These are phyloP conservation scores for Acanthaster planci DNA, from an alignment of 35 echinoderm and acorn worm species.

Conservation along the genomic window DNA sequence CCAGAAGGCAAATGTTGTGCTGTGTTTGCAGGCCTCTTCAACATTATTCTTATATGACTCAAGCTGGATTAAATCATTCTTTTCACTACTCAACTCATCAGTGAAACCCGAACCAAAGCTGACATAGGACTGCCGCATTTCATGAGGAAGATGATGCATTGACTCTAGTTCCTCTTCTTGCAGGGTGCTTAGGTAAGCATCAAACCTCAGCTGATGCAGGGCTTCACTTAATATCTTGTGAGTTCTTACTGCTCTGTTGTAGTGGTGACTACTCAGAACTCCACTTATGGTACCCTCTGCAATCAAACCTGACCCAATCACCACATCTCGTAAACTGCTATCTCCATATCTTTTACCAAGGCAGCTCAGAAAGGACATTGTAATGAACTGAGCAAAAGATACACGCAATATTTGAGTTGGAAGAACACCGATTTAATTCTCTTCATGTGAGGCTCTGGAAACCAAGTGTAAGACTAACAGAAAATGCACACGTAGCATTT, in stretches of 20 bases:
- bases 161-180: constrained; percentile 21
- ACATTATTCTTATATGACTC: too few species aligned
- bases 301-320: constrained; percentile 56
- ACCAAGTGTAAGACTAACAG: too few species aligned
- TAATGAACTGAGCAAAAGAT: too few species aligned
- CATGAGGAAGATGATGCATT: background rate
- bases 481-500: too few species aligned
- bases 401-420: too few species aligned
- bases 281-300: constrained; percentile 62
- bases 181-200: constrained; percentile 44
- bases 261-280: constrained; percentile 60
- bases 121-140: background rate
- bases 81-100: background rate
- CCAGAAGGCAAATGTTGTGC: constrained; percentile 46
- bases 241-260: constrained; percentile 50
- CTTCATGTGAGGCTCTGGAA: too few species aligned
- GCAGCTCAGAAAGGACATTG: constrained; percentile 31
- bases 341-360: constrained; percentile 75
- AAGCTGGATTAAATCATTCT: background rate
- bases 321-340: constrained; percentile 66
- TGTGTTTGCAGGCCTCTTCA: background rate
- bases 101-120: background rate
- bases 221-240: constrained; percentile 69
- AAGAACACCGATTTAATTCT: too few species aligned
- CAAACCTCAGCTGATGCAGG: constrained; percentile 49